Conservation (phyloP, 2,113 vertebrate genomes). For the Hypanus sabinus region DNA sequence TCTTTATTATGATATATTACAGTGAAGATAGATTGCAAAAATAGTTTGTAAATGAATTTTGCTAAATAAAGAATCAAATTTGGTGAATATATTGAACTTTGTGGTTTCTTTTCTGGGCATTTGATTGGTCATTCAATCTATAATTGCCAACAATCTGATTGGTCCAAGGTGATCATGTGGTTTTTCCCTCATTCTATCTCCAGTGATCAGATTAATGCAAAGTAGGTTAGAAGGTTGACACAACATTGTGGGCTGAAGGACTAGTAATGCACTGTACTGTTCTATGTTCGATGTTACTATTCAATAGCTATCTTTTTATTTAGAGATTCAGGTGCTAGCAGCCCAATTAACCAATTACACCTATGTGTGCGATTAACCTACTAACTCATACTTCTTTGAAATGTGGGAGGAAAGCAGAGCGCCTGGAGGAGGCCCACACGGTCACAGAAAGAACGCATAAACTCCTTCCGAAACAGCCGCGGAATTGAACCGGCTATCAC, state of each 20-base stretch:
- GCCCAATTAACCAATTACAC: too few relatives aligned
- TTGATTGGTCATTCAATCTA: neutral
- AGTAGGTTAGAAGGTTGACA: too few relatives aligned
- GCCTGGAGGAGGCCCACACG: too few relatives aligned
- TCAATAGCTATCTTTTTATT: neutral
- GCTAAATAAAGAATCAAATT: neutral
- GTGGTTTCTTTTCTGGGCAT: neutral
- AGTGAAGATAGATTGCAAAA: neutral
- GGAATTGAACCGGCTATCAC: too few relatives aligned
- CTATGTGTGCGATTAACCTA: too few relatives aligned
- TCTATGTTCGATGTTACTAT: neutral
- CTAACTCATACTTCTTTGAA: too few relatives aligned
- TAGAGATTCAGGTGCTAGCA: too few relatives aligned
- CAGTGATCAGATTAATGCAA: neutral
- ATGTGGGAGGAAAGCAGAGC: too few relatives aligned
- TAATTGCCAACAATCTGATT: neutral
- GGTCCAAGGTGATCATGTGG: neutral
- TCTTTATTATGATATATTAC: neutral
- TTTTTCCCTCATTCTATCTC: neutral
- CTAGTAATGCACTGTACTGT: too few relatives aligned
- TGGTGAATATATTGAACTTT: neutral
- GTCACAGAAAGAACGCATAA: too few relatives aligned
- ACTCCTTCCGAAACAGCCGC: too few relatives aligned
- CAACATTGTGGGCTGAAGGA: too few relatives aligned
- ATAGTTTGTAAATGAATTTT: neutral